Evolutionary conservation across 2,113 vertebrate genomes (phyloP), one percentile per base, ranked within the genome.

Genomic region (Clupea harengus): DNA sequence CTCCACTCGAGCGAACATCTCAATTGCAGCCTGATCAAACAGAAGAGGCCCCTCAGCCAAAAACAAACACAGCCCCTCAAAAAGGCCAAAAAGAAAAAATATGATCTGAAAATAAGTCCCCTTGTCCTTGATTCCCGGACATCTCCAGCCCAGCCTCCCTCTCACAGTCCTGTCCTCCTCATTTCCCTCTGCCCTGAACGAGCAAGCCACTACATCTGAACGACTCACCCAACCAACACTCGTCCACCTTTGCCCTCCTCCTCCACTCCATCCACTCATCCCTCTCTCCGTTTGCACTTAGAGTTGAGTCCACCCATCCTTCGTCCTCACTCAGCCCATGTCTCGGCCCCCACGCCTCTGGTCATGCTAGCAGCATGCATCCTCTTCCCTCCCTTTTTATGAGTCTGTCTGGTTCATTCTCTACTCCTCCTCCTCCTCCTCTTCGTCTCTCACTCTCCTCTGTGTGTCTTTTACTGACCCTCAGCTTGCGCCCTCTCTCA

Each of bases 11-110:
- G 93, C 93, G 89, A 96, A 97, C 95, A 94, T 96, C 98, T 99
- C 98, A 96, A 97, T 99, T 99, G 98, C 98, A 99, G 98, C 98
- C 98, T 99, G 95, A 97, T 99, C 97, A 95, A 95, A 94, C 93
- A 9, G 92, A 96, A 95, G 95, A 96, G 94, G 94, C 94, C 92
- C 88, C 28, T 82, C 93, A 94, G 90, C 72, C 85, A 90, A 84
- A 39, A n/a, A 3, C 45, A 75, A 39, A 82, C 45, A 81, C 13
- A 45, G 5, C 44, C 11, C 7, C 39, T 28, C 64, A 72, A 72
- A 72, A 72, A 8, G 28, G 54, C 54, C 64, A 25, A 28, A 2
- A 72, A 72, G 7, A 10, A 28, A 10, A 32, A 32, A 15, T 32
- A 32, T 17, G 25, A 72, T 15, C 54, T 22, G 54, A 60, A n/a